Evolutionary conservation across 1,140 invertebrate genomes (phyloP).

Genomic region (Lordiphosa mommai): DNA sequence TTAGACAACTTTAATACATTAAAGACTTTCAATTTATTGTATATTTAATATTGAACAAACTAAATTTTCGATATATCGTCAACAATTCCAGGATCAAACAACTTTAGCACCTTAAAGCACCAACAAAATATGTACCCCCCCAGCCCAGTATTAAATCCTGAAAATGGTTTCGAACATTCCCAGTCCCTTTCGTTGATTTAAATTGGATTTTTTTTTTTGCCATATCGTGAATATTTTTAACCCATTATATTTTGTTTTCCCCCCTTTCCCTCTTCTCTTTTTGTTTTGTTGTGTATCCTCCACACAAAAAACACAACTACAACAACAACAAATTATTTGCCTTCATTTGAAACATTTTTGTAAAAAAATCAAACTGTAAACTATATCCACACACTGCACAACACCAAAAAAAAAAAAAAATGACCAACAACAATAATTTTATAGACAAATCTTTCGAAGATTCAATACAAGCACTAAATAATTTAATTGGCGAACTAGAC

Average conservation of each 20-base stretch:
- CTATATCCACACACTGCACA: slow-evolving; percentile 16
- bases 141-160: no score
- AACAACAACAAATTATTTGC: slow-evolving; percentile 21
- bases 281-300: slow-evolving; percentile 36
- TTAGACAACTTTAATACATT: no score
- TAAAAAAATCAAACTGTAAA: slow-evolving; percentile 17
- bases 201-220: background rate
- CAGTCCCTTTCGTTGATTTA: slow-evolving; percentile 3
- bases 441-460: slow-evolving; percentile 79
- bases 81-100: no score
- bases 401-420: slow-evolving; percentile 17
- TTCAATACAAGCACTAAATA: slow-evolving; percentile 79
- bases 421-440: slow-evolving; percentile 36
- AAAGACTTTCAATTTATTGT: no score
- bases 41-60: no score
- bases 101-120: no score
- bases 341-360: slow-evolving; percentile 5
- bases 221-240: slow-evolving; percentile 38
- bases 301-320: slow-evolving; percentile 7
- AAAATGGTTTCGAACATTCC: no score
- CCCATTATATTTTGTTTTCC: slow-evolving; percentile 39
- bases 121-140: no score
- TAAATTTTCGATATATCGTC: no score
- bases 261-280: slow-evolving; percentile 30
- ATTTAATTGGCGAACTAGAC: slow-evolving; percentile 80